Evolutionary conservation across 37 sponge, comb jelly and placozoan species (phyloP).

Genomic region (Petrosia ficiformis): DNA sequence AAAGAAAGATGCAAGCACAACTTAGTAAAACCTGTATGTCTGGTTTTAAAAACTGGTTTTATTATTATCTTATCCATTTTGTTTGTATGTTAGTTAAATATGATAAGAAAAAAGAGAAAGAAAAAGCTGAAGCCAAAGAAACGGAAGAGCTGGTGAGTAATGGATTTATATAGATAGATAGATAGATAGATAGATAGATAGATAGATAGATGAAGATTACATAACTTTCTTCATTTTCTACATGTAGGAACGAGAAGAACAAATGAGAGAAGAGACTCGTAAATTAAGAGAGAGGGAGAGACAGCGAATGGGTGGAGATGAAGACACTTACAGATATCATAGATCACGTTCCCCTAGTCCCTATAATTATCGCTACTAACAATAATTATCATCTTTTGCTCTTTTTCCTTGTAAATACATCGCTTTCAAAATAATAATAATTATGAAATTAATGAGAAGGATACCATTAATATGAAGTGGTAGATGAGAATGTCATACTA

Average conservation of each 20-base stretch:
- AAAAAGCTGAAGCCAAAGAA: conserved; percentile 39
- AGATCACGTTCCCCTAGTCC: conserved; percentile 3
- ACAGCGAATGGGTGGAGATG: not conserved
- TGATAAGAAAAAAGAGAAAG: conserved; percentile 45
- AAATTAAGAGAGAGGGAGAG: conserved; percentile 2
- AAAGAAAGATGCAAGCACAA: conserved; percentile 72
- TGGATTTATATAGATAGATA: not conserved
- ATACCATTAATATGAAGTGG: too few relatives aligned
- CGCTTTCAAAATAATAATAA: too few relatives aligned
- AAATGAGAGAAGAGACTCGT: conserved; percentile 13
- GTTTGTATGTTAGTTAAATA: conserved; percentile 30
- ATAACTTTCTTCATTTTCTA: not conserved
- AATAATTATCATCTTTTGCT: not conserved
- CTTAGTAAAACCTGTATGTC: conserved; percentile 76
- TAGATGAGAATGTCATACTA: too few relatives aligned
- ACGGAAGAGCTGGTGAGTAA: conserved; percentile 54
- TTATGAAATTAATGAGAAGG: too few relatives aligned
- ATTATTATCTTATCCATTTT: not conserved
- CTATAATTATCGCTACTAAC: not conserved
- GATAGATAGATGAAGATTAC: not conserved
- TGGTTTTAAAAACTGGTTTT: not conserved
- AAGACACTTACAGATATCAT: not conserved
- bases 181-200: not conserved
- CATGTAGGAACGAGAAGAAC: conserved; percentile 36
- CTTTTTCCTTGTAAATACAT: not conserved